phyloP scores from a whole-genome alignment of 2,888 invertebrate genomes.

The Muscina levida region DNA sequence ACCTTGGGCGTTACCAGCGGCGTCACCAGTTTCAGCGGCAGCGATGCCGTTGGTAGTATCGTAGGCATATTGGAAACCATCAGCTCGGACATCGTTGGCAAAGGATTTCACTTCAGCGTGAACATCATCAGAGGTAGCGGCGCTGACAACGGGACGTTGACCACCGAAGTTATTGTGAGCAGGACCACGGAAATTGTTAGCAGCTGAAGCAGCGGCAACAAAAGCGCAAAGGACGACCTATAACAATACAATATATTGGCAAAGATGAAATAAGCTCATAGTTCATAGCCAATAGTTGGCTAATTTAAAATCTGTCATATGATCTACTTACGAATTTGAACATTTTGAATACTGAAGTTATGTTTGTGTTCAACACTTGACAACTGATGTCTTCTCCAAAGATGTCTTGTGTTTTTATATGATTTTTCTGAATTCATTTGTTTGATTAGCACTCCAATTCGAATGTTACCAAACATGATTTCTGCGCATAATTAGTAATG shows the following conservation, averaged over 20 bases:
- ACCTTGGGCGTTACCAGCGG: conserved; percentile 73
- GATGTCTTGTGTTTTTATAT: background rate
- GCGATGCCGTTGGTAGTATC: conserved; percentile 72
- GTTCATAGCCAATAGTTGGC: no score
- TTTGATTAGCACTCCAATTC: background rate
- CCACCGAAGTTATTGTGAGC: background rate
- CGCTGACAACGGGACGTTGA: conserved; percentile 10
- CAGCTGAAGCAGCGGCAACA: conserved; percentile 47
- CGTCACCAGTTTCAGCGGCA: conserved; percentile 70
- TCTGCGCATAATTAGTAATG: no score
- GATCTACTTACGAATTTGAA: conserved; percentile 57
- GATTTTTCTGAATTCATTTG: background rate
- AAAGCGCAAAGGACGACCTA: conserved; percentile 70
- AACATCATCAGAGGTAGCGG: conserved; percentile 51
- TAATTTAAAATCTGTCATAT: no score
- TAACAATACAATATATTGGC: background rate
- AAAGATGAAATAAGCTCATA: no score
- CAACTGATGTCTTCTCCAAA: background rate
- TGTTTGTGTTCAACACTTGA: background rate
- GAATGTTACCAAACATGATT: no score
- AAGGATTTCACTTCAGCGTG: conserved; percentile 53
- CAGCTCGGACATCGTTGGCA: conserved; percentile 68
- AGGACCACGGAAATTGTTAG: conserved; percentile 8
- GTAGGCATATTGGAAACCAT: conserved; percentile 71
- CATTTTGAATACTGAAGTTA: conserved; percentile 47